Base-by-base conservation (phyloP, 2,888 invertebrate species). In the Cheilosia impressa region DNA sequence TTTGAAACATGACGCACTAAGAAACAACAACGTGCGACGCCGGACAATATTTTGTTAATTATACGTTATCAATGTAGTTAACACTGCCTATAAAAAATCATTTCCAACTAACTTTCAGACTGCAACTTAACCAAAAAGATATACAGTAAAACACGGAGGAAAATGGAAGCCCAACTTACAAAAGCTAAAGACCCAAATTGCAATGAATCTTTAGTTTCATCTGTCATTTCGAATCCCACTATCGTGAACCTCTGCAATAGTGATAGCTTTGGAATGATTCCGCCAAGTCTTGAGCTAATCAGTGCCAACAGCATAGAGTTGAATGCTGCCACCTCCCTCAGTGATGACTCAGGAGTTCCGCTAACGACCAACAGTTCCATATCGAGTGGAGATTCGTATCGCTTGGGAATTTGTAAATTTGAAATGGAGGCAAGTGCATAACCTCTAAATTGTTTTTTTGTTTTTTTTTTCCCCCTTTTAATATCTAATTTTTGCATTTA, bases 321-420 rank as follows among this genome's bases (percentile, higher is more conserved):
- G 75, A 92, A 92, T 88, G 91, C 91, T 41, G 91, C 90, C 19
- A 91, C 92, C 68, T 92, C 92, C 43, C 78, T 92, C 31, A 92
- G 92, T 88, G 92, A 92, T 87, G 92, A 92, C 80, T 92, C 92
- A 47, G 92, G 92, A 15, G 91, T 92, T 13, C 92, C 92, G 10
- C 87, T 92, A 24, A 92, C 92, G 63, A 92, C 92, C 58, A 92
- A 92, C 73, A 92, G 92, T 88, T 92, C 92, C 87, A 92, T 92
- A 88, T 92, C 92, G 43, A 92, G 92, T 87, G 91, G 92, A 7
- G 92, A 92, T 87, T 92, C 92, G 31, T 92, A 91, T 88, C 91
- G 92, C 60, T 88, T 92, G 60, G 92, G 92, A 78, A 89, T 92
- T 88, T 92, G 92, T 87, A 92, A 92, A 88, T 91, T 91, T 76